Base-by-base conservation (phyloP, 2,113 vertebrate species). In the Cryptomyrus ogoouensis region DNA sequence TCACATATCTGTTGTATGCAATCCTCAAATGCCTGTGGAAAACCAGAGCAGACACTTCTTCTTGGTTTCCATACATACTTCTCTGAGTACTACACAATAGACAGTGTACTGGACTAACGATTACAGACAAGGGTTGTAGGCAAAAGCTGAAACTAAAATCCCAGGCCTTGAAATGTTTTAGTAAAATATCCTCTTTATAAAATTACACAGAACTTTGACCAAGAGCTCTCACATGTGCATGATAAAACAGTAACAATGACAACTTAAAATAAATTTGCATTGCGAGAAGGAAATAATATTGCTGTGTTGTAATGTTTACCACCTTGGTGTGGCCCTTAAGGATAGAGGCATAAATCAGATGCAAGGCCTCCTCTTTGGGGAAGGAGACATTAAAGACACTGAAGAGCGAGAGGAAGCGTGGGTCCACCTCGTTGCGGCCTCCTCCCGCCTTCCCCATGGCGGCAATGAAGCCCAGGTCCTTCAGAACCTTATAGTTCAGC, bases 371-470 rank as follows among this genome's bases (percentile, higher is more conserved):
- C 62, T 97, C 94, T 0, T 96, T 94, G 77, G 98, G 98, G 91
- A 99, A 99, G 0, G 96, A 96, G 9, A 98, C 90, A 12, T 96
- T 97, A 95, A 99, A 99, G 90, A 98, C 98, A 74, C 93, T 97
- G 94, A 99, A 99, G 42, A 99, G 97, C 0, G 98, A 99, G 88
- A 96, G 94, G 92, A 99, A 99, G 39, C 98, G 95, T 0, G 97
- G 95, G 90, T 99, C 98, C 2, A 99, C 97, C 91, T 98, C 96
- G 12, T 99, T 99, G n/a, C 98, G 97, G 19, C 98, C 98, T 2
- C 98, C 98, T 58, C 98, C 98, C 7, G 98, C 97, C 88, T 97
- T 98, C 3, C 98, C 98, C 98, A 99, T 99, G 66, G 98, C 97
- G 35, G 98, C 98, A 7, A 99, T 87, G 85, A 98, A 99, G 84